Base-by-base conservation (phyloP, 2,113 vertebrate genomes). In the Psittacula cyanocephala region DNA sequence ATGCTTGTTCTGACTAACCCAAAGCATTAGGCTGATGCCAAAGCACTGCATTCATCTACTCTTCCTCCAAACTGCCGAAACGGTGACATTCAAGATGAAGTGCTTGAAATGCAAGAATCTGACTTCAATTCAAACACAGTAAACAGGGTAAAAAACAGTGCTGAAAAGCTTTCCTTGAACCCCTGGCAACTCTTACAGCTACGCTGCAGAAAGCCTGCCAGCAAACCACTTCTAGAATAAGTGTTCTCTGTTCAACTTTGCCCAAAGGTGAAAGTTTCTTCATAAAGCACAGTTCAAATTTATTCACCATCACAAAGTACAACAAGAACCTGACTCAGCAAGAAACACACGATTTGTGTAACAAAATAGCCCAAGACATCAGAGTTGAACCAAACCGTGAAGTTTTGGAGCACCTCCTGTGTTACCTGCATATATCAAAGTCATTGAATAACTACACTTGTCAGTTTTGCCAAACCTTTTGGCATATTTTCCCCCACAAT, bases 201-300 rank as follows among this genome's bases (percentile, higher is more conserved):
- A 67, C 33, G 7, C 23, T 50, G 86, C 60, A 86, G 72, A 86
- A 53, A 76, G 46, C 23, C 60, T 86, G 91, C 68, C 83, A 91
- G 80, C 5, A 88, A 86, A 70, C 27, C 27, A 39, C 71, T 81
- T 74, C 9, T 8, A 78, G 72, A 90, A 47, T 74, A 91, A 89
- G 18, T 15, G 28, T 33, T 91, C 77, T 75, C 91, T 92, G 91
- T 95, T 93, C 86, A 91, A 89, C 91, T 92, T 78, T 52, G 83
- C 77, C 72, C 89, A 83, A 89, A 95, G 94, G 92, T 95, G 72
- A 94, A 95, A 95, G 86, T 94, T 88, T 78, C 88, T 92, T 78
- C 84, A 49, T 65, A 90, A 95, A 92, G 83, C 60, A 64, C 80
- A 68, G 91, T n/a, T 78, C 44, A 71, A 63, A 92, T 86, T 83